Percentiles rank a stretch among this genome's conserved stretches.
phyloP scores from a whole-genome alignment of 2,888 invertebrate genomes.

The Galerucella calmariensis region DNA sequence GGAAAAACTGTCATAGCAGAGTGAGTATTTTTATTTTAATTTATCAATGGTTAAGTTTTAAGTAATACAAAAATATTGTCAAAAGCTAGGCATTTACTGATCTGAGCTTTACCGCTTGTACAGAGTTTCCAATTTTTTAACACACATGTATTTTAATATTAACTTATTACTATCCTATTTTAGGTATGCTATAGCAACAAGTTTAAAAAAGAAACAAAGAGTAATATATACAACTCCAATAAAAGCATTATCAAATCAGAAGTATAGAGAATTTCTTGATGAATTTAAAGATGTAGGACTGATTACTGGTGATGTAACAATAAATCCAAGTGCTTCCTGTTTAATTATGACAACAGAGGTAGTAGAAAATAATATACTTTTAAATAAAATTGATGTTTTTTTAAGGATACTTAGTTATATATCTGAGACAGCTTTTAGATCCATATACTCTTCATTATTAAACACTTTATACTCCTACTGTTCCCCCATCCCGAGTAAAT shows the following conservation, averaged over 20 bases:
- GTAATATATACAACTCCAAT: slow-evolving; percentile 99
- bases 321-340: slow-evolving; percentile 97
- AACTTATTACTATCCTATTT: neutral
- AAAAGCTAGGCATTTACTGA: too few species aligned
- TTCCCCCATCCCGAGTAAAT: neutral
- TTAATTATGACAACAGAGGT: slow-evolving; percentile 99
- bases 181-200: slow-evolving; percentile 94
- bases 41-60: too few species aligned
- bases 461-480: too few species aligned
- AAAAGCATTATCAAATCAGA: slow-evolving; percentile 99
- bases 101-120: neutral
- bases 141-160: neutral
- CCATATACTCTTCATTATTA: too few species aligned
- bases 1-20: slow-evolving; percentile 99
- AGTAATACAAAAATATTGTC: too few species aligned
- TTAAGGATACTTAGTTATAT: too few species aligned
- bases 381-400: too few species aligned
- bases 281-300: slow-evolving; percentile 98
- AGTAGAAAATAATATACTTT: slow-evolving; percentile 41
- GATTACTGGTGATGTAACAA: slow-evolving; percentile 98
- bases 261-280: slow-evolving; percentile 96
- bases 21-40: slow-evolving; percentile 70
- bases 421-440: too few species aligned
- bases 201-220: slow-evolving; percentile 92
- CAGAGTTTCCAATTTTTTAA: neutral